These are phyloP conservation scores for Gymnothorax reevesii DNA, from an alignment of 2,797 vertebrate genomes.

Conservation along the genomic window DNA sequence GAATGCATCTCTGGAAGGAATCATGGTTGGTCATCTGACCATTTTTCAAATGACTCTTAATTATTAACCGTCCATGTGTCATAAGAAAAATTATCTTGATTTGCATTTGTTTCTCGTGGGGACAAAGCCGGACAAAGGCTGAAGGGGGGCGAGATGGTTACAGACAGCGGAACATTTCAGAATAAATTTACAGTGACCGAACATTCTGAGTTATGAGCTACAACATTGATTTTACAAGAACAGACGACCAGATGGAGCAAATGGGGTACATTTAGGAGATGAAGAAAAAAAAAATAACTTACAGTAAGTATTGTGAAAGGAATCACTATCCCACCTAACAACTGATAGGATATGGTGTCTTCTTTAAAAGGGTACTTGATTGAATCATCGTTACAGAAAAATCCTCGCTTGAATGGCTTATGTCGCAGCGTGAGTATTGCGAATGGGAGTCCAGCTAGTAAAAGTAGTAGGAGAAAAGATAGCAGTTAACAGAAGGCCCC, in stretches of 20 bases:
- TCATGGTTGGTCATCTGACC: background rate
- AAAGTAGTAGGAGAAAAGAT: conserved; percentile 78
- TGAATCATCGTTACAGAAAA: conserved; percentile 98
- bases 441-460: conserved; percentile 96
- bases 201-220: background rate
- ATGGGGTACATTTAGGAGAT: conserved; percentile 38
- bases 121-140: background rate
- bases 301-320: conserved; percentile 88
- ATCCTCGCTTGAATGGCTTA: conserved; percentile 87
- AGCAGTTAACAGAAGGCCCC: conserved; percentile 22
- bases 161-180: conserved; percentile 3
- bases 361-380: conserved; percentile 94
- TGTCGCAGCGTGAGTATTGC: conserved; percentile 86
- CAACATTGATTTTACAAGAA: background rate
- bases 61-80: background rate
- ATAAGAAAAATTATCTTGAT: background rate
- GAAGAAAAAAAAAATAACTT: conserved; percentile 75
- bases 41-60: background rate
- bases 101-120: conserved; percentile 33
- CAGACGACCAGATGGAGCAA: conserved; percentile 24
- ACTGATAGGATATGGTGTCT: conserved; percentile 95
- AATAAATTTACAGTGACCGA: background rate
- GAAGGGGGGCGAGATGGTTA: background rate
- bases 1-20: background rate
- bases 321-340: conserved; percentile 94